Conservation (phyloP, 2,888 invertebrate species). For the Stenotaenia linearis region DNA sequence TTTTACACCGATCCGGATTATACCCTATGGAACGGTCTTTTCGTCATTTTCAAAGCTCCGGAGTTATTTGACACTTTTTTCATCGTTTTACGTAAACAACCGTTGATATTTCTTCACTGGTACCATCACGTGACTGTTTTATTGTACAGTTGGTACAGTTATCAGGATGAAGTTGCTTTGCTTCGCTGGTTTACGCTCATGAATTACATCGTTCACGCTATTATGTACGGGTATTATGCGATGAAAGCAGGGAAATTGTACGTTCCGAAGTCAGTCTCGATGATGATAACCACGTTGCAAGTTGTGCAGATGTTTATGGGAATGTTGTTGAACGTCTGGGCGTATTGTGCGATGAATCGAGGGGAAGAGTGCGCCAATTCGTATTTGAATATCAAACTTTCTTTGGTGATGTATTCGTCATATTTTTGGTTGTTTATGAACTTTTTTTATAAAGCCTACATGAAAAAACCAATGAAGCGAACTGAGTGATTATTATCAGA, state of each 20-base stretch:
- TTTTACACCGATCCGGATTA: conserved; percentile 86
- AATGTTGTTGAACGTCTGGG: conserved; percentile 81
- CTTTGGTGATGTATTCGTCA: conserved; percentile 90
- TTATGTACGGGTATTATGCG: background rate
- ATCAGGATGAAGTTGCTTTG: conserved; percentile 49
- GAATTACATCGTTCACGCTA: conserved; percentile 70
- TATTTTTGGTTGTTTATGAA: conserved; percentile 87
- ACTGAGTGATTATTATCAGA: background rate
- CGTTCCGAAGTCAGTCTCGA: conserved; percentile 48
- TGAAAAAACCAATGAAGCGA: conserved; percentile 44
- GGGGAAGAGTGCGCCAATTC: conserved; percentile 75
- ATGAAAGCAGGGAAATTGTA: background rate
- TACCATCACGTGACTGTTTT: conserved; percentile 50
- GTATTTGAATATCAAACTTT: conserved; percentile 74
- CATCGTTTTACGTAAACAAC: conserved; percentile 80
- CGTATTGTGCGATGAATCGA: conserved; percentile 58
- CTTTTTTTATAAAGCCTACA: conserved; percentile 88
- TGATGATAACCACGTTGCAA: conserved; percentile 88
- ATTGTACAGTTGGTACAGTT: conserved; percentile 50
- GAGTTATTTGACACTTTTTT: conserved; percentile 95
- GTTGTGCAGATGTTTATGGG: conserved; percentile 91
- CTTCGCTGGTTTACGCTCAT: conserved; percentile 85
- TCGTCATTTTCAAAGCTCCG: conserved; percentile 90
- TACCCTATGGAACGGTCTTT: conserved; percentile 97
- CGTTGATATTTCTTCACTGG: conserved; percentile 91